These are phyloP conservation scores for Meloe dianella DNA, from an alignment of 2,888 invertebrate genomes.

Conservation along the genomic window DNA sequence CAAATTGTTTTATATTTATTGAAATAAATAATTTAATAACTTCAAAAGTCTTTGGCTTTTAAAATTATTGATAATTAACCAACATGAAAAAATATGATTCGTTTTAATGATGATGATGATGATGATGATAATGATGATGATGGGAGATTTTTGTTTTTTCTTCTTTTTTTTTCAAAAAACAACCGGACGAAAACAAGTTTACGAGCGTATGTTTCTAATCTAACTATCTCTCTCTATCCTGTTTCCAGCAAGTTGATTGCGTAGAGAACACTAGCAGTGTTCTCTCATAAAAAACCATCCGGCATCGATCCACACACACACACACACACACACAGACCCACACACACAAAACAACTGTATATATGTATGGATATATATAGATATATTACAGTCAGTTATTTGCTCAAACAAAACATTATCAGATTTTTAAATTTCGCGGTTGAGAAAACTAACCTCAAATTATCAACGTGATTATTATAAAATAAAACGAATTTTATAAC, in stretches of 20 bases:
- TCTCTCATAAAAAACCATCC: slow-evolving; percentile 13
- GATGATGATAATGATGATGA: slow-evolving; percentile 3
- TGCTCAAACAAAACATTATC: slow-evolving; percentile 5
- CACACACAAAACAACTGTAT: slow-evolving; percentile 3
- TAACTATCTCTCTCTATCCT: slow-evolving; percentile 40
- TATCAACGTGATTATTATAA: not conserved
- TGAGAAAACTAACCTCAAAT: slow-evolving; percentile 16
- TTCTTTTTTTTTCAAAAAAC: slow-evolving; percentile 27
- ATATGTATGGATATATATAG: no score
- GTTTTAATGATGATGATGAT: slow-evolving; percentile 23
- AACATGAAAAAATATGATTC: slow-evolving; percentile 24
- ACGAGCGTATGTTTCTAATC: slow-evolving; percentile 27
- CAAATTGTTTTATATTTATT: not conserved
- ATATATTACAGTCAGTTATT: slow-evolving; percentile 9
- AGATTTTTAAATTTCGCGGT: slow-evolving; percentile 32
- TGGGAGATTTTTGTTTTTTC: not conserved
- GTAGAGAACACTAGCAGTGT: slow-evolving; percentile 18
- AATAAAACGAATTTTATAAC: no score
- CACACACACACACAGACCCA: slow-evolving; percentile 5
- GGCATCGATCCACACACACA: slow-evolving; percentile 8
- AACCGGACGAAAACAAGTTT: slow-evolving; percentile 44
- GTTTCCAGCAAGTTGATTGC: slow-evolving; percentile 32
- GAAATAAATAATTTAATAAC: not conserved
- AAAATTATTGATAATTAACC: slow-evolving; percentile 5
- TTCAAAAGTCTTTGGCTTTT: not conserved